Evolutionary conservation across 2,797 vertebrate species (phyloP).

Genomic region (Alfaro cultratus): DNA sequence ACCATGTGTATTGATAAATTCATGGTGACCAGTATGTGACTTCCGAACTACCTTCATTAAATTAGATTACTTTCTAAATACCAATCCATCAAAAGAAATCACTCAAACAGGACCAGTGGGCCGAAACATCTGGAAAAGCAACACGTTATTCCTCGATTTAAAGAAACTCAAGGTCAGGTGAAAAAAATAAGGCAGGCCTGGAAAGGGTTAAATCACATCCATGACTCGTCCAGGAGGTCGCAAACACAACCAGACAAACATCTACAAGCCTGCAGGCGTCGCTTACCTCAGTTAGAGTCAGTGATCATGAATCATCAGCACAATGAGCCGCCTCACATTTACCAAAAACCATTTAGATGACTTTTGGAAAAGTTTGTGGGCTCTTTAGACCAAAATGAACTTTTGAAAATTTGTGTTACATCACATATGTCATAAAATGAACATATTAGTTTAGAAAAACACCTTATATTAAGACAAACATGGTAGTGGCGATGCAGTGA

Average conservation of each 20-base stretch:
- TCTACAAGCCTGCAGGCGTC: neutral
- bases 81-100: neutral
- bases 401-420: neutral
- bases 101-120: neutral
- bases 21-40: conserved; percentile 36
- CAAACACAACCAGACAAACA: too few relatives aligned
- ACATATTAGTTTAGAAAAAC: neutral
- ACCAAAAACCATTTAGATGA: neutral
- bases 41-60: conserved; percentile 20
- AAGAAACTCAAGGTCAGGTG: neutral
- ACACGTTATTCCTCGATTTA: neutral
- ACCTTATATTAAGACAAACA: neutral
- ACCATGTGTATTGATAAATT: conserved; percentile 26
- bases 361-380: neutral
- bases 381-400: neutral
- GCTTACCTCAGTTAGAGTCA: neutral
- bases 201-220: neutral
- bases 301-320: neutral
- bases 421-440: neutral
- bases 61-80: neutral
- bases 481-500: too few relatives aligned
- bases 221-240: too few relatives aligned
- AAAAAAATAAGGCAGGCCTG: neutral
- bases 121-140: neutral
- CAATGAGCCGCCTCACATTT: neutral